Conservation (phyloP, 2,797 vertebrate species). For the Aphelocoma californica region DNA sequence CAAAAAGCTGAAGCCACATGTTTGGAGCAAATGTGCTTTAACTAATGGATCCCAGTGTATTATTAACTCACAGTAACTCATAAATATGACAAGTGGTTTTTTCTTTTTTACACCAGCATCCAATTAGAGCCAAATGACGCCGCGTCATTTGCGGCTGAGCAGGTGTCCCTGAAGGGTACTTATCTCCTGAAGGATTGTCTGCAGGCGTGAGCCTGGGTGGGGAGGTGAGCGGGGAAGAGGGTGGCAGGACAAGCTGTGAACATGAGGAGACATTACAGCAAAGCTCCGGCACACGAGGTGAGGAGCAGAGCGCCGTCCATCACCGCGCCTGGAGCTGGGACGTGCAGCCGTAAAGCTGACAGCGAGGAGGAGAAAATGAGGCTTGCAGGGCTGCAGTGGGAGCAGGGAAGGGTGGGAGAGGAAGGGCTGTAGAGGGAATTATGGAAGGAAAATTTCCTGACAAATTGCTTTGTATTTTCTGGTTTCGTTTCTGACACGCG, state of each 20-base stretch:
- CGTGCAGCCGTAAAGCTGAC: constrained; percentile 64
- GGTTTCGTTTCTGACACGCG: constrained; percentile 84
- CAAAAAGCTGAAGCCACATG: constrained; percentile 62
- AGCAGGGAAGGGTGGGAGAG: constrained; percentile 62
- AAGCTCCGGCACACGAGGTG: constrained; percentile 36
- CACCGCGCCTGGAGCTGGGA: constrained; percentile 58
- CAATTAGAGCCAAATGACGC: constrained; percentile 64
- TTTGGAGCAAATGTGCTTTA: constrained; percentile 66
- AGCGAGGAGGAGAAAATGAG: constrained; percentile 68
- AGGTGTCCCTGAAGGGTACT: constrained; percentile 50
- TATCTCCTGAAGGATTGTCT: constrained; percentile 60
- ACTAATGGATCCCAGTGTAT: constrained; percentile 71
- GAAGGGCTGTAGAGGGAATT: constrained; percentile 78
- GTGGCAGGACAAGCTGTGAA: constrained; percentile 74
- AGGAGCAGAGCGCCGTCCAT: constrained; percentile 64
- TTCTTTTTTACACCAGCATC: constrained; percentile 71
- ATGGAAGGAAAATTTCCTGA: constrained; percentile 83
- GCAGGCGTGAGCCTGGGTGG: not conserved
- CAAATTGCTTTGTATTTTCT: constrained; percentile 89
- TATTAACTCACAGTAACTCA: constrained; percentile 72
- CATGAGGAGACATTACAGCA: constrained; percentile 65
- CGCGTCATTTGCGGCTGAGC: constrained; percentile 7
- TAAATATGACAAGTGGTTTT: constrained; percentile 75
- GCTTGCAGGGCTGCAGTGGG: constrained; percentile 55
- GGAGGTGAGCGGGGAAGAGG: constrained; percentile 15